Base-by-base conservation (phyloP, 2,113 vertebrate genomes). In the Antennarius striatus region DNA sequence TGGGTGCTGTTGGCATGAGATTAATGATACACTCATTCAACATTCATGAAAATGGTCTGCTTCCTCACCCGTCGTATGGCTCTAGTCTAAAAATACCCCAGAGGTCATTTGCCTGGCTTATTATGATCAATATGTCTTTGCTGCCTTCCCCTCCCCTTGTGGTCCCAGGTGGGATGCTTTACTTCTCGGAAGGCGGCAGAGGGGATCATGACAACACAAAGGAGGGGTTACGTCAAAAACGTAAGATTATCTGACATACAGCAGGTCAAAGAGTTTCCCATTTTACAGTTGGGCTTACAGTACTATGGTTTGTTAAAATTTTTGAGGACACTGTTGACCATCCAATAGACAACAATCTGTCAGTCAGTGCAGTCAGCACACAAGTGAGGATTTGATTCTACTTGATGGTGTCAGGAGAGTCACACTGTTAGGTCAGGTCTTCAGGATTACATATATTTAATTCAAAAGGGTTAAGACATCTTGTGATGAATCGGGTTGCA, bases 51-150 rank as follows among this genome's bases (percentile, higher is more conserved):
- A 91, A 91, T 73, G 68, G 79, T 61, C 55, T 36, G 28, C 60
- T 89, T 85, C 85, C 81, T 87, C 76, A 69, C 68, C 47, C 71
- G 74, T 85, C 80, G 81, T 81, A 83, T 68, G 71, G 77, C 70
- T 78, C 52, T 47, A 13, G 62, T 90, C 92, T 93, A 91, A 92
- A 93, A 90, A 91, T 92, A 92, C 70, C 73, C 76, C 76, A 61
- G 75, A 87, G 87, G 87, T 93, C 86, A 85, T 92, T 91, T 90
- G 70, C 80, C 63, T 85, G 77, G 84, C 75, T 88, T 84, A 86
- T 90, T 87, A 83, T 55, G 58, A 92, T 91, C 90, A 90, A 90
- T 91, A 90, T 77, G 68, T 80, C 59, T 65, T 75, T 54, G 22
- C 58, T 58, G 63, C 68, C 74, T 57, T 55, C 56, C 36, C 51